These are phyloP conservation scores for Ceuthmochares aereus DNA, from an alignment of 2,113 vertebrate genomes.

Conservation along the genomic window DNA sequence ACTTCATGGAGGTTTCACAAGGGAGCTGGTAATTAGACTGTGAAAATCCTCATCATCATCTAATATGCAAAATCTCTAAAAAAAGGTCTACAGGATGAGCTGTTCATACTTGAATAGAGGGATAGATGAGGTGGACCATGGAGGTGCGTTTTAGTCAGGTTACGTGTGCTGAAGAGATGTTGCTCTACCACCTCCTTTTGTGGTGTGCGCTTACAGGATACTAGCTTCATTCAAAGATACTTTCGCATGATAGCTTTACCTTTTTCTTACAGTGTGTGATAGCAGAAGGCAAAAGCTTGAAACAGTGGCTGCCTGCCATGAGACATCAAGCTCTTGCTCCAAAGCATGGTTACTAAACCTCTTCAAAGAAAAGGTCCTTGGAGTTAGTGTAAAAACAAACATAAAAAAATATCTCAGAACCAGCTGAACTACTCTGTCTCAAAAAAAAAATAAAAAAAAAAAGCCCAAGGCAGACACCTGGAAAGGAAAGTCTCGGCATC, in stretches of 20 bases:
- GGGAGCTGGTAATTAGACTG: background rate
- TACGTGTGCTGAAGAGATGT: background rate
- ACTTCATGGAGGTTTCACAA: background rate
- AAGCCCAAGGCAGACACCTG: constrained; percentile 26
- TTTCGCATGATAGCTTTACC: background rate
- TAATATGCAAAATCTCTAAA: background rate
- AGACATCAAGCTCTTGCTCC: background rate
- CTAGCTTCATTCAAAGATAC: background rate
- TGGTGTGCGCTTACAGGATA: background rate
- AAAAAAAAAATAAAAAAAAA: background rate
- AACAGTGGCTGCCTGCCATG: background rate
- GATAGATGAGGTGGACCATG: background rate
- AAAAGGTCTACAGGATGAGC: background rate
- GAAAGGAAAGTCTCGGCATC: constrained; percentile 43
- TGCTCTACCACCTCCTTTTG: background rate
- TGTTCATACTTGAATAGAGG: background rate
- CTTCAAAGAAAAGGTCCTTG: background rate
- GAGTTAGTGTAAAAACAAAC: background rate
- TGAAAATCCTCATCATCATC: background rate
- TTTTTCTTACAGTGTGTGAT: background rate
- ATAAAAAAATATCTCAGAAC: background rate
- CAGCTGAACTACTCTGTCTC: constrained; percentile 17
- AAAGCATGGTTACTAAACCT: background rate
- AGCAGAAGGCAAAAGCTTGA: background rate
- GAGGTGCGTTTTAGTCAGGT: background rate